phyloP scores from a whole-genome alignment of 2,113 vertebrate genomes.

The Mobula birostris region DNA sequence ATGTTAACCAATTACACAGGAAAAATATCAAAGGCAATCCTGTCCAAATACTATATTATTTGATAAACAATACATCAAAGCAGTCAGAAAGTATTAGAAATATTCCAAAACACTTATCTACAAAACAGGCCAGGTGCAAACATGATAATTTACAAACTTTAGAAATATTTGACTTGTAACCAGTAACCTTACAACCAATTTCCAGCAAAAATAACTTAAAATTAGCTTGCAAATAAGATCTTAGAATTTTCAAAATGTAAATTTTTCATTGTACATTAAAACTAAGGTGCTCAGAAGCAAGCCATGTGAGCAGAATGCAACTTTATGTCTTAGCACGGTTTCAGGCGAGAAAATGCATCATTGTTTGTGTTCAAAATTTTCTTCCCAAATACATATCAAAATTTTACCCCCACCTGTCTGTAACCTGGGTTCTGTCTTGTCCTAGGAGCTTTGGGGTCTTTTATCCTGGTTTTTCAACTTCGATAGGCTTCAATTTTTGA shows the following conservation, averaged over 20 bases:
- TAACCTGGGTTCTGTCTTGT: not conserved
- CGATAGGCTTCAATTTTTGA: not conserved
- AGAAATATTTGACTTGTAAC: not conserved
- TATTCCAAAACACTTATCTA: not conserved
- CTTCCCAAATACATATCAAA: not conserved
- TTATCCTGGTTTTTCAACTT: conserved; percentile 6
- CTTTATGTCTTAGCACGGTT: not conserved
- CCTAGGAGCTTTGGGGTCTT: not conserved
- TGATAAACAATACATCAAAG: not conserved
- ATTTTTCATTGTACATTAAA: not conserved
- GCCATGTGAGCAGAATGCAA: not conserved
- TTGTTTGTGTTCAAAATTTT: not conserved
- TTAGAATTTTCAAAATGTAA: not conserved
- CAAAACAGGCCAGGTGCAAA: not conserved
- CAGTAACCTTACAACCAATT: not conserved
- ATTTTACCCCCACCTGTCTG: not conserved
- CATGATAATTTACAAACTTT: not conserved
- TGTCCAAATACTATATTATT: not conserved
- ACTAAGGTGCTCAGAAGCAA: not conserved
- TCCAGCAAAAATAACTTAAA: not conserved
- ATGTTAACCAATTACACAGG: too few species aligned
- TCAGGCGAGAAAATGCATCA: not conserved
- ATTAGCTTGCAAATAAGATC: not conserved
- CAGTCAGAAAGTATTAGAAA: too few species aligned
- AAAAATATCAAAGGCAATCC: too few species aligned